Evolutionary conservation across 2,888 invertebrate genomes (phyloP).

Genomic region (Macrosiphum euphorbiae): DNA sequence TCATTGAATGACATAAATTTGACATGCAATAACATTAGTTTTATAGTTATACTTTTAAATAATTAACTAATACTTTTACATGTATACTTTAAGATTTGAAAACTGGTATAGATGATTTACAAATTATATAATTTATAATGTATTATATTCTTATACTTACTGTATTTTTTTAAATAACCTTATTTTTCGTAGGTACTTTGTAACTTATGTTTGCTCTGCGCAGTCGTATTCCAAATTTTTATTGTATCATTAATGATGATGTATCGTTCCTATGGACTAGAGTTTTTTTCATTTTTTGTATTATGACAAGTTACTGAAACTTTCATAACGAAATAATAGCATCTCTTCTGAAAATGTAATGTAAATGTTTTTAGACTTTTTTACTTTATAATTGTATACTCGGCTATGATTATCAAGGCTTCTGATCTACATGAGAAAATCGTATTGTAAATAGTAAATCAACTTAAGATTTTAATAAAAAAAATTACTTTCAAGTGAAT

Average conservation of each 20-base stretch:
- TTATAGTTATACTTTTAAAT: not conserved
- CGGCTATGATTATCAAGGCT: not conserved
- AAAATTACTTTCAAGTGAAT: constrained; percentile 57
- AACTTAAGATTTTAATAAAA: constrained; percentile 37
- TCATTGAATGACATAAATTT: constrained; percentile 30
- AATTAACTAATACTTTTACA: not conserved
- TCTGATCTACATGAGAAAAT: not conserved
- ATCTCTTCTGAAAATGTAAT: not conserved
- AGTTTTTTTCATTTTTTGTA: not conserved
- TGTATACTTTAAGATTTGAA: not conserved
- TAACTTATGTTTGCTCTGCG: not conserved
- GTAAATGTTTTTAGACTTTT: not conserved
- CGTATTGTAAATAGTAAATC: constrained; percentile 18
- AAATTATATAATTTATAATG: not conserved
- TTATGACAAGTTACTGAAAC: not conserved
- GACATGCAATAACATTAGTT: not conserved
- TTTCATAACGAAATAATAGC: not conserved
- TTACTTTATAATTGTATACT: not conserved
- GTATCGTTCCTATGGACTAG: not conserved
- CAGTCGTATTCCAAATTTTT: not conserved
- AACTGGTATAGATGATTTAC: not conserved
- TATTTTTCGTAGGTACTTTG: not conserved
- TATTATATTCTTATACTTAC: not conserved
- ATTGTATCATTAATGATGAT: not conserved
- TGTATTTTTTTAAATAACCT: not conserved